phyloP scores from a whole-genome alignment of 2,797 vertebrate species.

The Rhinella marina region DNA sequence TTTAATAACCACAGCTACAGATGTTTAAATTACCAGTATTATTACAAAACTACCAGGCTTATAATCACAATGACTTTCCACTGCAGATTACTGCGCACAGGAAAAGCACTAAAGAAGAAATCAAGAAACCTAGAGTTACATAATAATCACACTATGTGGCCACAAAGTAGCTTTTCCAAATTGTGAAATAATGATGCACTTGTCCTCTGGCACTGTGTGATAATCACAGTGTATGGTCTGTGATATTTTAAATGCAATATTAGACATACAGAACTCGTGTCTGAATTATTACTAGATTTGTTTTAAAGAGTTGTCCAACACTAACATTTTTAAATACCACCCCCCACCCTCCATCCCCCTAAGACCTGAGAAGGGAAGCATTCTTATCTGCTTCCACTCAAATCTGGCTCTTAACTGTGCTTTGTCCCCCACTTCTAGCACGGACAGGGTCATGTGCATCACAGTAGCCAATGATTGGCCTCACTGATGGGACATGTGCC shows the following conservation, averaged over 20 bases:
- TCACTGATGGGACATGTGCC: too few species aligned
- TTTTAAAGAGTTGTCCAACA: too few species aligned
- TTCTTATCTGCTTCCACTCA: too few species aligned
- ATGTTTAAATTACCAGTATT: slow-evolving; percentile 68
- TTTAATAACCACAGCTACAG: slow-evolving; percentile 64
- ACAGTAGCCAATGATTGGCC: too few species aligned
- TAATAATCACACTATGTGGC: neutral
- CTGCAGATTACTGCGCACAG: slow-evolving; percentile 49
- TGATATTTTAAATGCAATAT: neutral
- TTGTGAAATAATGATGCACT: neutral
- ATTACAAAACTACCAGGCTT: slow-evolving; percentile 61
- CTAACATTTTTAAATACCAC: too few species aligned
- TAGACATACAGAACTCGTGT: too few species aligned
- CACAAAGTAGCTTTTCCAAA: neutral
- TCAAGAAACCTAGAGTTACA: neutral
- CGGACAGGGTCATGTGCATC: too few species aligned
- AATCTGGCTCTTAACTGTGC: too few species aligned
- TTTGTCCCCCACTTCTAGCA: too few species aligned
- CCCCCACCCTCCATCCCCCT: too few species aligned
- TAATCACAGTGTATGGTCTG: neutral
- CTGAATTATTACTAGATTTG: too few species aligned
- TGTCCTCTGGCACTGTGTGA: neutral
- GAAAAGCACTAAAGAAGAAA: slow-evolving; percentile 38
- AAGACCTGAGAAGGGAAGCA: too few species aligned
- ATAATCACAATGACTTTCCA: slow-evolving; percentile 61